phyloP scores from a whole-genome alignment of 2,113 vertebrate species.

The Laticauda laticaudata region DNA sequence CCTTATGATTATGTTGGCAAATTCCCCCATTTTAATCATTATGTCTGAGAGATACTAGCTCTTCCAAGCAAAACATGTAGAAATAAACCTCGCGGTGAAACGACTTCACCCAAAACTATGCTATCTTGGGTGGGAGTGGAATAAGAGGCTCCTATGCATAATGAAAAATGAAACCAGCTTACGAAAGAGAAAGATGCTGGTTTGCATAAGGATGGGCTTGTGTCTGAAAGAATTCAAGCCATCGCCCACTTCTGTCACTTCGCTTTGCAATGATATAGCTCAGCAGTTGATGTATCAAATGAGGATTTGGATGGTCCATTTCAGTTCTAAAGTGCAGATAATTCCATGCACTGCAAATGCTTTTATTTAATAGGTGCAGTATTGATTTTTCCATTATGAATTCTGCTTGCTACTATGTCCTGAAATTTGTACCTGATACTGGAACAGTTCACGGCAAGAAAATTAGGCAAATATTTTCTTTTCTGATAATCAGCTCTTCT shows the following conservation, averaged over 20 bases:
- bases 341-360: conserved; percentile 8
- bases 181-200: not conserved
- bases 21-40: not conserved
- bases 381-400: conserved; percentile 36
- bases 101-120: not conserved
- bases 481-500: conserved; percentile 16
- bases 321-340: not conserved
- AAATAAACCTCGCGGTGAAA: not conserved
- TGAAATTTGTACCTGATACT: conserved; percentile 22
- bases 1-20: not conserved
- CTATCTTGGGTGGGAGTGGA: not conserved
- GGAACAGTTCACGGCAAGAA: not conserved
- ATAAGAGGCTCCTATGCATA: not conserved
- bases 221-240: not conserved
- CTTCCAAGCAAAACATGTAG: not conserved
- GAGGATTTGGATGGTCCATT: not conserved
- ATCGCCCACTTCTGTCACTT: not conserved
- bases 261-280: not conserved
- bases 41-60: not conserved
- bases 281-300: not conserved
- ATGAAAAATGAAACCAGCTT: not conserved
- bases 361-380: conserved; percentile 24
- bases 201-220: not conserved
- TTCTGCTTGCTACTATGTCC: conserved; percentile 17
- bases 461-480: conserved; percentile 20